Evolutionary conservation across 2,113 vertebrate genomes (phyloP).

Genomic region (Limanda limanda): DNA sequence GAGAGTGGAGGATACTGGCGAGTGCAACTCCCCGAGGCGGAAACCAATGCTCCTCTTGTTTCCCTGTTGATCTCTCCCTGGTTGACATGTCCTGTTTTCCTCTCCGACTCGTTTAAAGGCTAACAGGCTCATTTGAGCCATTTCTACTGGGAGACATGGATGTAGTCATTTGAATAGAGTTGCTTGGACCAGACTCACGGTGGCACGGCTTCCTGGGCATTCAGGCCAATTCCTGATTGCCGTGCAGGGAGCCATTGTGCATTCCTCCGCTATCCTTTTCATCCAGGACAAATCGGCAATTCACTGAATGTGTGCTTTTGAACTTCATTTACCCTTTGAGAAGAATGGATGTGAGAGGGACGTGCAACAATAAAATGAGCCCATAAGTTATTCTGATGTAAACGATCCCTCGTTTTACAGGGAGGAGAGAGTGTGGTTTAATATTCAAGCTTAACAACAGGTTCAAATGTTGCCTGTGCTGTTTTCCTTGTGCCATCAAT

Average conservation of each 20-base stretch:
- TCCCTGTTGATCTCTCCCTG: constrained; percentile 78
- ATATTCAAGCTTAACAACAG: constrained; percentile 30
- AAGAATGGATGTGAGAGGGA: constrained; percentile 37
- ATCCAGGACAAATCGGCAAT: constrained; percentile 59
- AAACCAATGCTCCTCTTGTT: constrained; percentile 79
- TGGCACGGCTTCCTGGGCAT: constrained; percentile 76
- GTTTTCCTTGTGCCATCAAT: neutral
- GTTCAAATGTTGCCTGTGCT: neutral
- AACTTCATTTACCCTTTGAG: constrained; percentile 63
- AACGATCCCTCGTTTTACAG: constrained; percentile 28
- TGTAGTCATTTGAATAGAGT: constrained; percentile 76
- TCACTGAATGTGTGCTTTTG: constrained; percentile 51
- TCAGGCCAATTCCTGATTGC: constrained; percentile 69
- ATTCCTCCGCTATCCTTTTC: constrained; percentile 54
- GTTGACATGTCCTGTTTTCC: constrained; percentile 81
- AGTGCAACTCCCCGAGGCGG: constrained; percentile 76
- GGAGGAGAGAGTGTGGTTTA: constrained; percentile 1
- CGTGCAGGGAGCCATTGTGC: constrained; percentile 65
- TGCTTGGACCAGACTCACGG: constrained; percentile 69
- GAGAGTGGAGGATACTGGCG: constrained; percentile 62
- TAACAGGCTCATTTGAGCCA: constrained; percentile 80
- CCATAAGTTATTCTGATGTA: constrained; percentile 34
- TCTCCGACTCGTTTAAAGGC: constrained; percentile 68
- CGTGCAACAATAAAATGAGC: constrained; percentile 32
- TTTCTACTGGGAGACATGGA: constrained; percentile 71